Percentiles rank a stretch among this genome's conserved stretches.
These are phyloP conservation scores for Zaprionus gabonicus DNA, from an alignment of 1,140 invertebrate genomes.

Conservation along the genomic window DNA sequence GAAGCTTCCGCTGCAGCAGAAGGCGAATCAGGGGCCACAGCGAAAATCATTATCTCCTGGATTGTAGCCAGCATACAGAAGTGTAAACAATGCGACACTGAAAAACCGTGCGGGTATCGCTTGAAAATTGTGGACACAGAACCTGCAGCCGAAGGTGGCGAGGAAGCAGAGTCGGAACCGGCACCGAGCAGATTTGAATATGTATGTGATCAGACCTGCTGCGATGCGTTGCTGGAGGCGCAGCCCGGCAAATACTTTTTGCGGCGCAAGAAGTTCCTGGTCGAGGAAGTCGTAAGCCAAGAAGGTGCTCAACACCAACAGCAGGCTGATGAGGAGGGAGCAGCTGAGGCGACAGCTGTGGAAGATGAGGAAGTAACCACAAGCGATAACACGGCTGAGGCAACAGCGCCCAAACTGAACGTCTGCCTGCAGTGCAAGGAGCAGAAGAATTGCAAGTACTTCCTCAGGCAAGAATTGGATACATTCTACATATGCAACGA, in stretches of 20 bases:
- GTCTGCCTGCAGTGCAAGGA: conserved; percentile 77
- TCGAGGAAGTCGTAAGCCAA: conserved; percentile 64
- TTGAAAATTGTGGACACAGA: conserved; percentile 56
- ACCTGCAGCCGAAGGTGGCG: not conserved
- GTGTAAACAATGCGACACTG: conserved; percentile 67
- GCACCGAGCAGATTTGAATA: conserved; percentile 46
- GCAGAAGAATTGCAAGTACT: conserved; percentile 86
- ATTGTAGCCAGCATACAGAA: conserved; percentile 67
- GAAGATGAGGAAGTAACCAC: conserved; percentile 1
- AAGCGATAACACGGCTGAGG: not conserved
- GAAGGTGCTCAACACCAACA: conserved; percentile 20
- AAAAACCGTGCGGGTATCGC: conserved; percentile 74
- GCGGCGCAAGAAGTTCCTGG: conserved; percentile 81
- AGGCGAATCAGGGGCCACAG: conserved; percentile 45
- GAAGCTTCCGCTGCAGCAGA: conserved; percentile 41
- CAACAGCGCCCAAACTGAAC: conserved; percentile 17
- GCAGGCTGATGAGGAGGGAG: conserved; percentile 22
- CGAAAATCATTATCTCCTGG: conserved; percentile 76
- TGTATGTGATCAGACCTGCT: conserved; percentile 84
- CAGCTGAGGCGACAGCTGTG: conserved; percentile 12
- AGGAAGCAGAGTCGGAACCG: conserved; percentile 5
- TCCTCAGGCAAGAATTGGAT: conserved; percentile 85
- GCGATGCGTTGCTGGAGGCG: conserved; percentile 74
- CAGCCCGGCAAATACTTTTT: conserved; percentile 84
- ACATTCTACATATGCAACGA: conserved; percentile 85